A percentile compares a stretch with the other conserved stretches of the same genome.
These are phyloP conservation scores for Brachyalestes nurse DNA, from an alignment of 2,797 vertebrate species.

Conservation along the genomic window DNA sequence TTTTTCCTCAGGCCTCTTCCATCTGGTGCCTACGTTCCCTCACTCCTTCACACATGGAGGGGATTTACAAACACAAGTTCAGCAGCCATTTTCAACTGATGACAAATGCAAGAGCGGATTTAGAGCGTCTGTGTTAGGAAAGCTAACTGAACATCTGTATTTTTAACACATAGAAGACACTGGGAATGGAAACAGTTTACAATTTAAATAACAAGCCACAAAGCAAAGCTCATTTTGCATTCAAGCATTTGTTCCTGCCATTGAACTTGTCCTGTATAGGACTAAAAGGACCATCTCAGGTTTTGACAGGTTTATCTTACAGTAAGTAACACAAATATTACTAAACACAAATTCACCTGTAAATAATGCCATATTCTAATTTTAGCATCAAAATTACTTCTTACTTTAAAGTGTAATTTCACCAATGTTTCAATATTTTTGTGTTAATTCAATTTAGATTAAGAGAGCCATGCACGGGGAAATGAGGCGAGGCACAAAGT, in stretches of 20 bases:
- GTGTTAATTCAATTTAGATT: too few relatives aligned
- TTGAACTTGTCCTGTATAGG: neutral
- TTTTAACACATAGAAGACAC: neutral
- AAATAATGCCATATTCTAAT: neutral
- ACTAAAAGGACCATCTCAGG: neutral
- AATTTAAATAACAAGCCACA: neutral
- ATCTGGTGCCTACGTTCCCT: conserved; percentile 9
- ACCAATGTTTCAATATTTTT: too few relatives aligned
- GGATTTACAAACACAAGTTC: conserved; percentile 16
- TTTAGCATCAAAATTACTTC: neutral
- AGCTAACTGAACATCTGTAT: neutral
- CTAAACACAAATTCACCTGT: neutral
- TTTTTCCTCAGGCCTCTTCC: neutral
- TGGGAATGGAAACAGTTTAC: neutral
- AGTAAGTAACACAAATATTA: neutral
- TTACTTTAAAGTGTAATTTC: neutral
- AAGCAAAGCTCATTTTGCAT: neutral
- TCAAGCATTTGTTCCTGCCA: neutral
- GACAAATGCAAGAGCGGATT: neutral
- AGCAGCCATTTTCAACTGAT: neutral
- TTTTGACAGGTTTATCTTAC: too few relatives aligned
- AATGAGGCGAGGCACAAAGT: too few relatives aligned
- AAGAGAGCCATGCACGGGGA: too few relatives aligned
- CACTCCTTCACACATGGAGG: conserved; percentile 16
- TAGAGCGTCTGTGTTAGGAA: neutral